A percentile compares a stretch with the other conserved stretches of the same genome.
These are phyloP conservation scores for Paraescarpia echinospica DNA, from an alignment of 1,140 invertebrate genomes.

Conservation along the genomic window DNA sequence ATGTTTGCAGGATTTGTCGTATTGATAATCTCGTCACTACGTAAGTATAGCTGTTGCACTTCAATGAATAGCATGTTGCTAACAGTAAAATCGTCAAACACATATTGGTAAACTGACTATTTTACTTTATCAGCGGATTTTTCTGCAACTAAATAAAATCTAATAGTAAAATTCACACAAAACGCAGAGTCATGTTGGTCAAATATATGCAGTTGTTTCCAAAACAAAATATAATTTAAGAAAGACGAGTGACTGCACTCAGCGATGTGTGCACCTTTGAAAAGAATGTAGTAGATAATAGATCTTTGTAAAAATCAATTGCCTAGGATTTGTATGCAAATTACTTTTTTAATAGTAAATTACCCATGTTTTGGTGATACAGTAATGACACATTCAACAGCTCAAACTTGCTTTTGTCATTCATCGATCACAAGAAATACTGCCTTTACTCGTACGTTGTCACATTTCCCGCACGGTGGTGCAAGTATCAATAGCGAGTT, in stretches of 20 bases:
- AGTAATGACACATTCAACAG: no score
- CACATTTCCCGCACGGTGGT: no score
- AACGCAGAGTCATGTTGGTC: not conserved
- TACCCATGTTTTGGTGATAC: not conserved
- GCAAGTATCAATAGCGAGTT: no score
- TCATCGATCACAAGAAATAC: no score
- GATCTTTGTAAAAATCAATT: not conserved
- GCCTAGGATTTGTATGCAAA: not conserved
- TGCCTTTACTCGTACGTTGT: no score
- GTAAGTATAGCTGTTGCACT: constrained; percentile 67
- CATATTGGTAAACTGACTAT: no score
- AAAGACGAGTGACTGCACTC: not conserved
- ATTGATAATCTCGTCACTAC: constrained; percentile 93
- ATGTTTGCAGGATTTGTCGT: constrained; percentile 97
- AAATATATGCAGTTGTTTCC: not conserved
- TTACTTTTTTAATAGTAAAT: not conserved
- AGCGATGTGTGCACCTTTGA: not conserved
- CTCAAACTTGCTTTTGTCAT: no score
- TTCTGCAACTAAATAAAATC: not conserved
- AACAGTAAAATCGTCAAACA: not conserved
- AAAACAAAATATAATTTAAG: not conserved
- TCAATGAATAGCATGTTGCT: not conserved
- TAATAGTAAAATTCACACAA: not conserved
- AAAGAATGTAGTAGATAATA: not conserved
- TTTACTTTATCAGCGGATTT: not conserved